Evolutionary conservation across 2,888 invertebrate species (phyloP), one percentile per base, ranked within the genome.

Genomic region (Drosophila putrida): DNA sequence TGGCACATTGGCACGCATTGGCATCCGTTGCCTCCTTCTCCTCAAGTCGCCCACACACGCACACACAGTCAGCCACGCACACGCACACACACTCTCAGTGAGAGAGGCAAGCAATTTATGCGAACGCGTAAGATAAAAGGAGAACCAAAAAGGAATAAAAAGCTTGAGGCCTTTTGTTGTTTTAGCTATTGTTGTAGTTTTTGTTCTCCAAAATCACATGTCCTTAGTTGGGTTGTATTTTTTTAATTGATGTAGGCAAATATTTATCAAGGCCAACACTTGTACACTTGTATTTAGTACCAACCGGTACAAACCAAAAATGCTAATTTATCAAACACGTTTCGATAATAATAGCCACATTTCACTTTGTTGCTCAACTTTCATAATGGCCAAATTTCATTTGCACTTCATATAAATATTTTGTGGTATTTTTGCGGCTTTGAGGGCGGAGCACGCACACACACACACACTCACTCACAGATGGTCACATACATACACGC

Each of bases 1-100:
- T 73, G 63, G 80, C 82, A 79, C 82, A 76, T 72, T 47, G 55
- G 66, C 66, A 57, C 46, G 39, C 55, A 62, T 62, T 62, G 35
- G 51, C 51, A 31, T 6, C 6, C 31, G 9, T 31, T 31, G 31
- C 8, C 31, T 6, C 9, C 8, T 8, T 31, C 8, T 5, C 31
- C 31, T 31, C 6, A 31, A 31, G 8, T 8, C 41, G 41, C 41
- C 44, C 46, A 33, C 71, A 11, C 59, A 41, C 54, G 41, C 51
- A 38, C 50, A 39, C 25, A 20, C 31, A 11, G 15, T n/a, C n/a
- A n/a, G n/a, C n/a, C n/a, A n/a, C n/a, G 4, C 31, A 54, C 38
- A 51, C 50, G 8, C 6, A 6, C 13, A 28, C 28, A 62, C 57
- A 60, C 47, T 4, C 47, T 8, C 11, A 36, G 47, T 59, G 47